These are phyloP conservation scores for Rhagoletis zephyria DNA, from an alignment of 1,140 invertebrate genomes.

Conservation along the genomic window DNA sequence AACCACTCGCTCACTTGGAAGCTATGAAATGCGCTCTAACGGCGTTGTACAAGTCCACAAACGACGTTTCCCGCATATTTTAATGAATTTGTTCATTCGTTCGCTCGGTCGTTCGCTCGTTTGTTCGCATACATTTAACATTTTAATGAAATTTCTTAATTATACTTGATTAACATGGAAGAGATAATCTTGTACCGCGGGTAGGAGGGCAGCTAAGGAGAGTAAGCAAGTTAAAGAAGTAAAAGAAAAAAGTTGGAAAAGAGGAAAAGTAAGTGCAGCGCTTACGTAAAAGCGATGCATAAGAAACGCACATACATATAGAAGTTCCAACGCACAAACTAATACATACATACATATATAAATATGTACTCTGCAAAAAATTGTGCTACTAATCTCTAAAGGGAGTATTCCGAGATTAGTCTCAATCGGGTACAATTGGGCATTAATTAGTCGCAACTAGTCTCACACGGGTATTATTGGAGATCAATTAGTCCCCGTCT, in stretches of 20 bases:
- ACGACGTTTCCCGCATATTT: slow-evolving; percentile 10
- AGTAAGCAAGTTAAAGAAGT: neutral
- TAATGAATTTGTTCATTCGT: slow-evolving; percentile 12
- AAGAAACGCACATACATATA: neutral
- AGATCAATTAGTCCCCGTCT: too few species aligned
- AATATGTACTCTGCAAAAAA: neutral
- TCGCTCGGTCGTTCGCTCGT: neutral
- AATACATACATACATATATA: neutral
- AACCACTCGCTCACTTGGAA: neutral
- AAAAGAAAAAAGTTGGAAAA: neutral
- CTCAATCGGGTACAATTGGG: too few species aligned
- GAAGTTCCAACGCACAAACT: too few species aligned
- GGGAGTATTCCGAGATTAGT: too few species aligned
- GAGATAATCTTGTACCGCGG: slow-evolving; percentile 37
- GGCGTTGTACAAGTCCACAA: slow-evolving; percentile 19
- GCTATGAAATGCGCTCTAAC: neutral
- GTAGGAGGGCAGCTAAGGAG: neutral
- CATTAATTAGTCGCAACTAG: too few species aligned
- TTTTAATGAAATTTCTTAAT: slow-evolving; percentile 57
- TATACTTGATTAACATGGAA: slow-evolving; percentile 57
- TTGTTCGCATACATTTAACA: slow-evolving; percentile 56
- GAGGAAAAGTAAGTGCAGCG: neutral
- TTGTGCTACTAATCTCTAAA: too few species aligned
- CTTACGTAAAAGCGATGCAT: neutral
- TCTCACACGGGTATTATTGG: too few species aligned